Evolutionary conservation across 2,797 vertebrate species (phyloP), one percentile per base, ranked within the genome.

Genomic region (Microhierax caerulescens): DNA sequence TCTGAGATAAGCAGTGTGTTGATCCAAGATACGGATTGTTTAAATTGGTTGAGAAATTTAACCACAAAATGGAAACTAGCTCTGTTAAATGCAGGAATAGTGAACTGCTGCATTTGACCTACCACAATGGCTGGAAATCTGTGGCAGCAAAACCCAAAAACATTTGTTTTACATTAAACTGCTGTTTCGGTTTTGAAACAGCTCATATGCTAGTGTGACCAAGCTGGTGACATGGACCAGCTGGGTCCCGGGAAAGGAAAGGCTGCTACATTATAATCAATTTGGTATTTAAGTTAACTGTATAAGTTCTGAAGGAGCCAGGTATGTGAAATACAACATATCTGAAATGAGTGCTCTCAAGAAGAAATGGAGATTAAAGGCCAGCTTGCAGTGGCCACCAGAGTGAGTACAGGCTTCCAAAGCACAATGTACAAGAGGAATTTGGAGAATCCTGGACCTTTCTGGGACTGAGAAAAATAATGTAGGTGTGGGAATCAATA

Each of bases 1-100:
- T 77, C 12, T 4, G 56, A 96, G 95, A 94, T 96, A 95, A 94
- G 85, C 74, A 16, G 51, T 23, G 75, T 95, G 95, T 79, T 93
- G 93, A 93, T 92, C 74, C 83, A 89, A 94, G 93, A 95, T 95
- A 97, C 0, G 8, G 11, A 76, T 87, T 89, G 67, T 80, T 95
- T 87, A 91, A 95, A 90, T 6, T 56, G 20, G 30, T 79, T 77
- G 80, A 89, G 83, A 94, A 95, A 90, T 94, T 65, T 48, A 85
- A 93, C 92, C 63, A 34, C 88, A 90, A 68, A 67, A 73, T 79
- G 80, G 77, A 90, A 97, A 68, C 43, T 18, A 83, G 51, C 80
- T 94, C 70, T 67, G n/a, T 48, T 76, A 79, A 90, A 27, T 37
- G 53, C 17, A 17, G 69, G 13, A 86, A 22, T 27, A 69, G 14